Base-by-base conservation (phyloP, 1,140 invertebrate species). In the Mycetomoellerius zeteki region DNA sequence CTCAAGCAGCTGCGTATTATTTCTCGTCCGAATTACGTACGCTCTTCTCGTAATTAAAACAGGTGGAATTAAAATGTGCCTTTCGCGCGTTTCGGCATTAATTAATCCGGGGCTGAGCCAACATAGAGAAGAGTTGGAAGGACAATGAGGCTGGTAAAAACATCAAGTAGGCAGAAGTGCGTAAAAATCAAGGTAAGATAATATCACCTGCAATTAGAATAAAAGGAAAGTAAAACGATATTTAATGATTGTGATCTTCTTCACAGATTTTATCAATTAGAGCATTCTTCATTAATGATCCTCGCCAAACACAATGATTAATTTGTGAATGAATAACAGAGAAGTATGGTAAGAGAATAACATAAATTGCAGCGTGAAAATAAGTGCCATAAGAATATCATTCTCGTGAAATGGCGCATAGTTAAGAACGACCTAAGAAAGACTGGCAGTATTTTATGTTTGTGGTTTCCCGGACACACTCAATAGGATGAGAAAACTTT, bases 361-460 rank as follows among this genome's bases (percentile, higher is more conserved):
- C 67, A 69, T 30, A 21, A 72, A 54, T 72, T 65, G 52, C 24
- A 37, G 21, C n/a, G 16, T n/a, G 27, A 73, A 58, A 69, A 88
- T 88, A 76, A 84, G 33, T 76, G n/a, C 12, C 21, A 19, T 72
- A 69, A 86, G 62, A 88, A 88, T 82, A 84, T 88, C 52, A 81
- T 37, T 47, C 30, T n/a, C 19, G n/a, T 33, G 62, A 84, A 87
- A 56, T 75, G 24, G 37, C 67, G 54, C 56, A n/a, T 52, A 65
- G 69, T 87, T 88, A 88, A 87, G 6, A 75, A 72, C 50, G 67
- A 75, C 47, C 82, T 21, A 47, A 24, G 47, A 65, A 85, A 85
- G 37, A 75, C 50, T 75, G 80, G 69, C 24, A 50, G 71, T 87
- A 84, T 88, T 87, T 88, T 69, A 87, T 12, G 52, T 80, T 80